Base-by-base conservation (phyloP, 2,888 invertebrate species). In the Synergus japonicus region DNA sequence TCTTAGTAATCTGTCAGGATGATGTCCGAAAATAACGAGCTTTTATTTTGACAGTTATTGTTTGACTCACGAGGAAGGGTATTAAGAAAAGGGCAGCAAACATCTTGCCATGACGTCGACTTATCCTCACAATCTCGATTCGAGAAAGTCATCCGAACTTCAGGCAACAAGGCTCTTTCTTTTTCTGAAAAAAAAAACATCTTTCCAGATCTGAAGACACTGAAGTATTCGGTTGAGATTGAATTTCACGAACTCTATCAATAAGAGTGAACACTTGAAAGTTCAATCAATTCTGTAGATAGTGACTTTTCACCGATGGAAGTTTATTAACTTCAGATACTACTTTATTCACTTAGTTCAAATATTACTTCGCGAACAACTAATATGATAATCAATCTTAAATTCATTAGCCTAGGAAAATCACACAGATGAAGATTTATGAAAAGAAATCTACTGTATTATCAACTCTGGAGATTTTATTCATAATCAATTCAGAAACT, bases 1-100 rank as follows among this genome's bases (percentile, higher is more conserved):
- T 22, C 10, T 13, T 60, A 60, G 5, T 12, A 60, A 60, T 60
- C 29, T 60, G 60, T 60, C 60, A 60, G 60, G 1, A 12, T 12
- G 60, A 60, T 60, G 60, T 60, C 60, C 60, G 22, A 60, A 12
- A 60, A 22, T 60, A 60, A 22, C 29, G 22, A 29, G 60, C 60
- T 60, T 60, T 60, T 60, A 60, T 60, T 60, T 60, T 29, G 60
- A 60, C 60, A 60, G 60, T 60, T 60, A 60, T 60, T 60, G 22
- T 60, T 60, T 12, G 60, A 60, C 18, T 22, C 10, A 60, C 22
- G 22, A 60, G 60, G 29, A 29, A 60, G 9, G 22, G 22, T 60
- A 60, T 60, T 60, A 60, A 60, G 60, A 12, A 22, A 60, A 29
- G 13, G 12, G 46, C 22, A 60, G 60, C 60, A 60, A 60, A 60